phyloP scores from a whole-genome alignment of 2,113 vertebrate species.

The Excalfactoria chinensis region DNA sequence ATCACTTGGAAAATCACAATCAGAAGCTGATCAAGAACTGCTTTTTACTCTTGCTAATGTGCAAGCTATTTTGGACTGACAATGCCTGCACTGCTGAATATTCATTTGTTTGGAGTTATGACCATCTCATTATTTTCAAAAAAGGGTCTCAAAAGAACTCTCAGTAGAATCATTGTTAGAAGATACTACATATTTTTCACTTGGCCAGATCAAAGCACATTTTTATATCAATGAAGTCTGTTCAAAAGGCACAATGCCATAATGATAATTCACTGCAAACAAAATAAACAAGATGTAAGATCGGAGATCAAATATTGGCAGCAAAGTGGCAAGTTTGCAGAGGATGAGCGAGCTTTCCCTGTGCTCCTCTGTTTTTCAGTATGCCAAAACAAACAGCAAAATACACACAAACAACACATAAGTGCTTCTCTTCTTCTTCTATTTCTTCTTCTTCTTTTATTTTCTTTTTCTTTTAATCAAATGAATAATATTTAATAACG shows the following conservation, averaged over 20 bases:
- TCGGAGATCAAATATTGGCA: constrained; percentile 78
- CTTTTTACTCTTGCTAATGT: background rate
- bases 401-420: background rate
- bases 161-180: constrained; percentile 22
- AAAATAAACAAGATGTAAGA: constrained; percentile 80
- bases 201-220: constrained; percentile 69
- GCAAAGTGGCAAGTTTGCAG: constrained; percentile 62
- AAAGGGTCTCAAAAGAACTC: constrained; percentile 9
- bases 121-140: constrained; percentile 43
- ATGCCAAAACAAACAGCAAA: constrained; percentile 64
- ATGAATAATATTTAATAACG: background rate
- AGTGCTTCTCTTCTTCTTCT: background rate
- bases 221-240: constrained; percentile 76
- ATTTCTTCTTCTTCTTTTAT: background rate
- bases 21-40: background rate
- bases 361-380: background rate
- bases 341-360: constrained; percentile 65
- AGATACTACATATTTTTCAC: constrained; percentile 54
- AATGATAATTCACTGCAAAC: constrained; percentile 76
- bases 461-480: background rate
- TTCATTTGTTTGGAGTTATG: constrained; percentile 44
- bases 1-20: background rate
- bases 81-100: constrained; percentile 12
- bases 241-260: constrained; percentile 76
- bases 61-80: constrained; percentile 38